phyloP scores from a whole-genome alignment of 2,888 invertebrate species.

The Villa cingulata region DNA sequence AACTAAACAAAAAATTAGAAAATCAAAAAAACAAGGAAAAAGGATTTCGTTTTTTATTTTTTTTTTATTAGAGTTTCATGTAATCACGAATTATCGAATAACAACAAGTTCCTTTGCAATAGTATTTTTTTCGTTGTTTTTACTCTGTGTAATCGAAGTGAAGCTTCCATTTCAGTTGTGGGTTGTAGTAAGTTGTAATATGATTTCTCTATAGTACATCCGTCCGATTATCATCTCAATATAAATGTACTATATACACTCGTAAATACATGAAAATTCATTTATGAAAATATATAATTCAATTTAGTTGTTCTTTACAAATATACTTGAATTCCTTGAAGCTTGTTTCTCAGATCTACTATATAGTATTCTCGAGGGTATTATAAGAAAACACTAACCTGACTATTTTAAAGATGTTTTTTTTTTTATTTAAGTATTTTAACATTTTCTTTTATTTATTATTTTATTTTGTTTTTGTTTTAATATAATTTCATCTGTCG shows the following conservation, averaged over 20 bases:
- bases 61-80: conserved; percentile 6
- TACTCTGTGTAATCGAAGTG: background rate
- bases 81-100: conserved; percentile 11
- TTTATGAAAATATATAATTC: too few relatives aligned
- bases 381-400: background rate
- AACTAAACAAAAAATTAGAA: background rate
- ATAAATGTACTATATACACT: too few relatives aligned
- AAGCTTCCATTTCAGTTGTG: background rate
- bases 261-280: too few relatives aligned
- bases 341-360: background rate
- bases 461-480: too few relatives aligned
- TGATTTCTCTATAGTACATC: too few relatives aligned
- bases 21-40: background rate
- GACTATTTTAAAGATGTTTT: too few relatives aligned
- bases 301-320: too few relatives aligned
- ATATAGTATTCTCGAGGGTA: background rate
- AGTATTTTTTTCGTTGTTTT: too few relatives aligned
- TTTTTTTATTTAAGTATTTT: background rate
- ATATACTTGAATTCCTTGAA: background rate
- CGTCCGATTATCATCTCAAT: too few relatives aligned
- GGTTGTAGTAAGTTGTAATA: too few relatives aligned
- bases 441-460: too few relatives aligned
- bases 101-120: background rate
- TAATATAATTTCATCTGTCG: conserved; percentile 5
- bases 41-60: background rate